Evolutionary conservation across 1,140 invertebrate species (phyloP), one percentile per base, ranked within the genome.

Genomic region (Euura saliciscinereae): DNA sequence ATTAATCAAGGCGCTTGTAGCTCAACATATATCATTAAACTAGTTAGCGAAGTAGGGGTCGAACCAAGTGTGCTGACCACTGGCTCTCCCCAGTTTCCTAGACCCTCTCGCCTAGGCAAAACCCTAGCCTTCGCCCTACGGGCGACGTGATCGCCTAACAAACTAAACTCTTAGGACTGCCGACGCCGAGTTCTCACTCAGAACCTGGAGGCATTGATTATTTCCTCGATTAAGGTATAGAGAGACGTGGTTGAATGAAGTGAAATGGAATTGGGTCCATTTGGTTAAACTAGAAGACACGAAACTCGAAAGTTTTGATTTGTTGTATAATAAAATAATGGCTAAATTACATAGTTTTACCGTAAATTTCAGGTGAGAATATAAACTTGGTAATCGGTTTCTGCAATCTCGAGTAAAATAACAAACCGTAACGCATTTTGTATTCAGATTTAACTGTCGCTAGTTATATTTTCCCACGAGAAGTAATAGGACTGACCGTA

Each of bases 1-100:
- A 87, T 87, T 87, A 87, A 87, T 87, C 85, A 86, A 87, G 85
- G 86, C 84, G 85, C 85, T 86, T 87, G 85, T 87, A 86, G 85
- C 84, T 87, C 85, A 86, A 87, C 85, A 87, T 87, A 87, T 87
- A 87, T 87, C 86, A 87, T 87, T 87, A 87, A 87, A 87, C 86
- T 87, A 86, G 86, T 87, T 87, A 87, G 85, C 86, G 84, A 87
- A 87, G 85, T 87, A 87, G 86, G 86, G 85, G 87, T 83, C 84
- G 82, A 28, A 28, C 84, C 86, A 87, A 87, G 86, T 87, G 86
- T 87, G 86, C 86, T 87, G 85, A 87, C 86, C 85, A 86, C 85
- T 87, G 85, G 82, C 82, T 79, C 78, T 59, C 79, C 79, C 43
- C 66, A 44, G 42, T 42, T 67, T 8, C 66, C 66, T 66, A 70